These are phyloP conservation scores for Eptesicus fuscus DNA, from an alignment of 2,113 vertebrate species.

Conservation along the genomic window DNA sequence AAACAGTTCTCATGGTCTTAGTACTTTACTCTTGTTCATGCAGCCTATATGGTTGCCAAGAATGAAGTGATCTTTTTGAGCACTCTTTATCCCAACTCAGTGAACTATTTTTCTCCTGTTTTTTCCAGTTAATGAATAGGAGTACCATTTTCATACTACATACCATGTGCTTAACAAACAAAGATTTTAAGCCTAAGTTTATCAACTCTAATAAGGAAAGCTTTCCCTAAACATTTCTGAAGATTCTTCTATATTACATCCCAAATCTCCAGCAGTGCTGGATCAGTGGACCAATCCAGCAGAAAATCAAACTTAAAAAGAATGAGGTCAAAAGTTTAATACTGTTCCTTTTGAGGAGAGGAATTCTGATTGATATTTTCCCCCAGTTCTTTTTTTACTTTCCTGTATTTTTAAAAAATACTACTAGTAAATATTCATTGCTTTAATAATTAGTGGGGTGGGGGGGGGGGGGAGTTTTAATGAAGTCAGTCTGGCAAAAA, in stretches of 20 bases:
- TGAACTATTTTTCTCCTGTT: not conserved
- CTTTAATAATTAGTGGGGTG: not conserved
- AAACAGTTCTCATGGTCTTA: not conserved
- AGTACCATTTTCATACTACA: not conserved
- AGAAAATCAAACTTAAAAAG: not conserved
- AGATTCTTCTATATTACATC: not conserved
- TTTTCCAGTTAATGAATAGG: not conserved
- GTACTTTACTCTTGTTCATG: not conserved
- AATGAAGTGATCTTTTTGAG: not conserved
- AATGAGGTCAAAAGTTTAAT: not conserved
- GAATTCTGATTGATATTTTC: not conserved
- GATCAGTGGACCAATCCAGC: not conserved
- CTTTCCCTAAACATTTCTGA: not conserved
- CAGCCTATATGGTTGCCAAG: not conserved
- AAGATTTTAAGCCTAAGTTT: not conserved
- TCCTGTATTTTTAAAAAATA: not conserved
- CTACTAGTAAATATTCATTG: not conserved
- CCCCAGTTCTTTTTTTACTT: not conserved
- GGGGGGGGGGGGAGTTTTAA: not conserved
- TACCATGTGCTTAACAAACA: not conserved
- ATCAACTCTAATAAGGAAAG: not conserved
- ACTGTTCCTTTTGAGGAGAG: not conserved
- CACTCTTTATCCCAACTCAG: not conserved
- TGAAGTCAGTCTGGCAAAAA: slow-evolving; percentile 21
- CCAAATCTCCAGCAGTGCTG: not conserved